Base-by-base conservation (phyloP, 2,113 vertebrate species). In the Penelope pileata region DNA sequence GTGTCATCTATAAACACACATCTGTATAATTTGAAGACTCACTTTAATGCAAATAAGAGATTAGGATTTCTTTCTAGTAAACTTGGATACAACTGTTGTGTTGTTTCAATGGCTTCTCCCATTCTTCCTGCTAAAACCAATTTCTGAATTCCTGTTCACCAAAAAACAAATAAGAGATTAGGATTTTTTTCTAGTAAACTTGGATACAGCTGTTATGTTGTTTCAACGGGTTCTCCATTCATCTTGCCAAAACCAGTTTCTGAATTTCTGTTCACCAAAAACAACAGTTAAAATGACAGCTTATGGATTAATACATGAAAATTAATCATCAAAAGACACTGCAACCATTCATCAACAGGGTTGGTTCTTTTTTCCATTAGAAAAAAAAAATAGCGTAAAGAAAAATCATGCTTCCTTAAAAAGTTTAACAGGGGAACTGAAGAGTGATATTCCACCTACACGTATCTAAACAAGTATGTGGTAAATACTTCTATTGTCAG, bases 51-150 rank as follows among this genome's bases (percentile, higher is more conserved):
- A 97, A 99, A 99, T 97, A 99, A 98, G 70, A 99, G 99, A 98
- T 99, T 99, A 83, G 99, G 99, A 98, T 99, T 99, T 98, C 98
- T 99, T 98, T 99, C 99, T 98, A 99, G 98, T 97, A 99, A 98
- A 98, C 98, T 99, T 96, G 99, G 99, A 97, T 99, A 99, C 90
- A 99, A 98, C 92, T 99, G 99, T 97, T 99, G 99, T 97, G 99
- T 99, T 97, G 99, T 99, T 98, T 99, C 99, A 95, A 99, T 99
- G 98, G 99, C 99, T 98, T 99, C 99, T 92, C 99, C 99, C 99
- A 99, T 99, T 98, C 99, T 98, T 97, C 99, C 99, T 21, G 99
- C 99, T 98, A 99, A 97, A 96, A 99, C 99, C 98, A 99, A 97
- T 98, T 99, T 99, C 98, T 99, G 99, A 98, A 99, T 99, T 98